Percentiles rank a stretch among this genome's conserved stretches.
These are phyloP conservation scores for Cyclopterus lumpus DNA, from an alignment of 2,797 vertebrate genomes.

Conservation along the genomic window DNA sequence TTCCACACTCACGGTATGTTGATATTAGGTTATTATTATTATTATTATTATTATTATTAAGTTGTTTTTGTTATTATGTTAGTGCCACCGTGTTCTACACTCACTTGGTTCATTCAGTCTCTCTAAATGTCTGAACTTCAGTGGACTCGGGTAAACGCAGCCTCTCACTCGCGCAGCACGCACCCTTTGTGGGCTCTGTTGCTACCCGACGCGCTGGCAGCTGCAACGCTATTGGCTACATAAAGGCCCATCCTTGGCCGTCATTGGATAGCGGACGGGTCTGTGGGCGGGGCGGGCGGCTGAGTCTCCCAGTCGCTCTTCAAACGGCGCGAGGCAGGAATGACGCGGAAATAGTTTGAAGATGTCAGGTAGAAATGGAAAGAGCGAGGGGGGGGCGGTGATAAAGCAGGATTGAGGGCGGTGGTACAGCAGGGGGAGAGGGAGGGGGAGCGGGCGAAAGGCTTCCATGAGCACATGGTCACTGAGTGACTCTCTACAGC, in stretches of 20 bases:
- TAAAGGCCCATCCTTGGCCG: slow-evolving; percentile 53
- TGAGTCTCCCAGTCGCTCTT: slow-evolving; percentile 77
- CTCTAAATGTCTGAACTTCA: slow-evolving; percentile 77
- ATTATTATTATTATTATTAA: no score
- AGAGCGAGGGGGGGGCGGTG: slow-evolving; percentile 45
- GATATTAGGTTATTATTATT: no score
- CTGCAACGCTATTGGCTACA: slow-evolving; percentile 78
- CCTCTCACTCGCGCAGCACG: slow-evolving; percentile 74
- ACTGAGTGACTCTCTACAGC: slow-evolving; percentile 68
- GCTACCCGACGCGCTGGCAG: slow-evolving; percentile 87
- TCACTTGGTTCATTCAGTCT: slow-evolving; percentile 52
- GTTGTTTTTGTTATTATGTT: no score
- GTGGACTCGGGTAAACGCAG: slow-evolving; percentile 64
- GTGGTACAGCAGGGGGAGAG: slow-evolving; percentile 19
- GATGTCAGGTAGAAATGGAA: slow-evolving; percentile 83
- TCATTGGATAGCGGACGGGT: slow-evolving; percentile 72
- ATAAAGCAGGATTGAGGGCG: slow-evolving; percentile 12
- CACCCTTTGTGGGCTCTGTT: slow-evolving; percentile 83
- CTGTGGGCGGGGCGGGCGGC: slow-evolving; percentile 76
- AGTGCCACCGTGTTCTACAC: not conserved
- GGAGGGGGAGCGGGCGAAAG: slow-evolving; percentile 24
- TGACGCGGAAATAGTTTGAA: slow-evolving; percentile 86
- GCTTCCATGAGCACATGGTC: slow-evolving; percentile 63
- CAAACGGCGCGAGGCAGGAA: slow-evolving; percentile 80
- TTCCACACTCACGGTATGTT: slow-evolving; percentile 10